Evolutionary conservation across 2,888 invertebrate species (phyloP).

Genomic region (Meandrusa payeni): DNA sequence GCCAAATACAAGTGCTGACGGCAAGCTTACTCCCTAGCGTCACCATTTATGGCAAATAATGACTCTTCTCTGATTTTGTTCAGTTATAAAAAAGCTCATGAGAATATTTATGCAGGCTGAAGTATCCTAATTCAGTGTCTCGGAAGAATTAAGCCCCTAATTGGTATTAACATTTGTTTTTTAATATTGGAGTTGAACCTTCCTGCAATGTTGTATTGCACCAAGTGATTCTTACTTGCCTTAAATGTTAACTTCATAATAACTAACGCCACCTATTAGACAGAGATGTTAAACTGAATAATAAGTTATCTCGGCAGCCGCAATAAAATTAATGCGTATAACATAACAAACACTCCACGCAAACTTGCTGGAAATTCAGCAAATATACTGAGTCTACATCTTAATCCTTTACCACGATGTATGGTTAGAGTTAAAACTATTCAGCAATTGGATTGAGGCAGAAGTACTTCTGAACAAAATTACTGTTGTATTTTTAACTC

Average conservation of each 20-base stretch:
- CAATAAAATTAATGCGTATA: conserved; percentile 5
- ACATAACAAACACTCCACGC: conserved; percentile 3
- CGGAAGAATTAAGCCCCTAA: no score
- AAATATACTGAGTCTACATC: conserved; percentile 36
- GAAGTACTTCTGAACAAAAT: conserved; percentile 17
- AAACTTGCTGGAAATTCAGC: conserved; percentile 27
- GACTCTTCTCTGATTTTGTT: no score
- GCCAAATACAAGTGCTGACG: no score
- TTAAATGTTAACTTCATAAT: neutral
- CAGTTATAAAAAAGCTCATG: no score
- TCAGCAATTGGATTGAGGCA: conserved; percentile 28
- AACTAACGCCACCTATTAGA: conserved; percentile 10
- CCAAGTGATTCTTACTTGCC: neutral
- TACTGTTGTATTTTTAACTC: conserved; percentile 11
- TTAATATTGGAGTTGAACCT: no score
- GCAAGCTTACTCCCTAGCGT: no score
- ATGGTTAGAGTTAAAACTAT: conserved; percentile 33
- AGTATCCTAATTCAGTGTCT: no score
- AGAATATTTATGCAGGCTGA: no score
- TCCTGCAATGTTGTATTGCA: no score
- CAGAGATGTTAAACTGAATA: neutral
- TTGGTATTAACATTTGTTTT: no score
- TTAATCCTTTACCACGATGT: conserved; percentile 35
- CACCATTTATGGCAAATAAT: no score
- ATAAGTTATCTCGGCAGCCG: neutral